phyloP scores from a whole-genome alignment of 2,113 vertebrate genomes.

The Microcebus griseorufus region DNA sequence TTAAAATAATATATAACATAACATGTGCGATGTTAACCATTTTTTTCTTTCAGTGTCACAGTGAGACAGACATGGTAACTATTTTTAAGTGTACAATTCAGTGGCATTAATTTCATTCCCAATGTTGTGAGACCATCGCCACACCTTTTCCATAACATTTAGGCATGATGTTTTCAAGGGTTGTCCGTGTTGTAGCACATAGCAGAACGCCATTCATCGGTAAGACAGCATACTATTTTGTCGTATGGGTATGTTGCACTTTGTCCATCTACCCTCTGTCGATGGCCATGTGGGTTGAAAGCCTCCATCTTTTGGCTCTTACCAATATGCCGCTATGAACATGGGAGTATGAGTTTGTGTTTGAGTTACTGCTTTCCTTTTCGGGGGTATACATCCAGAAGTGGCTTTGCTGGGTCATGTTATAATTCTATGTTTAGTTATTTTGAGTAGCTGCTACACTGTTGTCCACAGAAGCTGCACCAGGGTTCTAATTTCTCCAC shows the following conservation, averaged over 20 bases:
- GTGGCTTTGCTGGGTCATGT: background rate
- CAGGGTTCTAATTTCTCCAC: background rate
- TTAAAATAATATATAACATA: background rate
- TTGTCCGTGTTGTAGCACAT: accelerated
- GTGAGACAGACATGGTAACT: background rate
- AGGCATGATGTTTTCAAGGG: background rate
- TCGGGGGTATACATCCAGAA: background rate
- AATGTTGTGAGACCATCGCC: background rate
- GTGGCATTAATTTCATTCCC: background rate
- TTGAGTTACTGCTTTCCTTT: background rate
- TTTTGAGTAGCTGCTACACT: background rate
- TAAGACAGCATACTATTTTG: background rate
- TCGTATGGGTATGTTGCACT: accelerated
- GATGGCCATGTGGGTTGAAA: no score
- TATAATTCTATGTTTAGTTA: background rate
- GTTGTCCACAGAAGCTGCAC: background rate
- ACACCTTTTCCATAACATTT: background rate
- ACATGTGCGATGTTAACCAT: background rate
- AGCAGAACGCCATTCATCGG: background rate
- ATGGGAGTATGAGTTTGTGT: background rate
- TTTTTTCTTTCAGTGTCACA: background rate
- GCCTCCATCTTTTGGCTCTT: background rate
- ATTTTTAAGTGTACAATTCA: background rate
- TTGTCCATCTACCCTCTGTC: background rate
- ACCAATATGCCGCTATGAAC: background rate